These are phyloP conservation scores for Drosophila anceps DNA, from an alignment of 2,888 invertebrate species.

Conservation along the genomic window DNA sequence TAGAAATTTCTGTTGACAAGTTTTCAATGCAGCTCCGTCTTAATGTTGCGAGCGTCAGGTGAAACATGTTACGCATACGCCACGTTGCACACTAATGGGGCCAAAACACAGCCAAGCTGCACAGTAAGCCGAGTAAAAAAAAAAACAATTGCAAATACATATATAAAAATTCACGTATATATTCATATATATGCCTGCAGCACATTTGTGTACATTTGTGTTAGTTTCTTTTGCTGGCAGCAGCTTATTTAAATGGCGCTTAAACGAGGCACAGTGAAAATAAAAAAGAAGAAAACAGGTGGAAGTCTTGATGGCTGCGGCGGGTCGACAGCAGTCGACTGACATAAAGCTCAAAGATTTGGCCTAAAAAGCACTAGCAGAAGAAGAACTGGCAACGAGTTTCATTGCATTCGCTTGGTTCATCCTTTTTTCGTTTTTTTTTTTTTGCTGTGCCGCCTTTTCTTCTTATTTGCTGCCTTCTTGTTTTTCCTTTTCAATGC, in stretches of 20 bases:
- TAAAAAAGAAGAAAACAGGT: conserved; percentile 12
- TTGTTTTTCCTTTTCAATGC: conserved; percentile 49
- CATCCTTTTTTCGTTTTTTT: background rate
- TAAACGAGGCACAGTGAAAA: conserved; percentile 33
- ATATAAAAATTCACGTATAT: background rate
- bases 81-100: conserved; percentile 73
- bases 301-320: conserved; percentile 19
- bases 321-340: conserved; percentile 33
- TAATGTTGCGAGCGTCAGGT: conserved; percentile 62
- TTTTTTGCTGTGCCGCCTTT: conserved; percentile 21
- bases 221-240: conserved; percentile 41
- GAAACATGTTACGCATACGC: conserved; percentile 76
- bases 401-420: conserved; percentile 22
- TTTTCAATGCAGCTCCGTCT: conserved; percentile 54
- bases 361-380: conserved; percentile 8
- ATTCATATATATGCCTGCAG: background rate
- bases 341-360: conserved; percentile 34
- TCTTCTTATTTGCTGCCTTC: conserved; percentile 29
- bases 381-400: background rate
- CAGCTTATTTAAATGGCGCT: conserved; percentile 65
- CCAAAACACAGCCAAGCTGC: conserved; percentile 40
- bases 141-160: conserved; percentile 17
- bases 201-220: conserved; percentile 33
- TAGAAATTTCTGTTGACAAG: conserved; percentile 72
- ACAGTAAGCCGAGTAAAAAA: background rate